Base-by-base conservation (phyloP, 37 sponge, comb jelly and placozoan genomes). In the Lycopodina hypogea region DNA sequence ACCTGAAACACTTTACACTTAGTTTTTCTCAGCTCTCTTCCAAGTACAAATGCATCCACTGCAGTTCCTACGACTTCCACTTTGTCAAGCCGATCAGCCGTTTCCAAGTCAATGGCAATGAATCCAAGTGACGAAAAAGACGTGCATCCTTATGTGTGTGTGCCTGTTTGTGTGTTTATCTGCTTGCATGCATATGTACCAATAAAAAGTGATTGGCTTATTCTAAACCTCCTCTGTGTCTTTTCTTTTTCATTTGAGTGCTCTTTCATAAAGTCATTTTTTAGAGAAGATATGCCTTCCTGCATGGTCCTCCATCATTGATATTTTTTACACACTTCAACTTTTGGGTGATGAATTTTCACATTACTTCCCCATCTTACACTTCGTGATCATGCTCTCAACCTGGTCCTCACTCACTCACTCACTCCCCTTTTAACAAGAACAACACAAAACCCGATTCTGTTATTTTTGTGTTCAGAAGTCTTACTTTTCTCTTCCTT, bases 51-150 rank as follows among this genome's bases (percentile, higher is more conserved):
- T 97, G 97, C 56, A 72, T 78, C 12, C 81, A 87, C 42, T 97
- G 97, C 50, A 72, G 72, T 7, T 29, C 73, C n/a, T 57, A 42
- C 23, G 97, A 92, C 73, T 97, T 83, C 84, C 97, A 97, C 78
- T 86, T 84, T 42, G 48, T 91, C 68, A 91, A 94, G 62, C 92
- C 97, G 0, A 48, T 86, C 65, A 78, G 24, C 35, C 83, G 78
- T 22, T 88, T 87, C 42, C 41, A 63, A 40, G 70, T 86, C 52
- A 58, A 9, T 45, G 48, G 37, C 36, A 72, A 45, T n/a, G 48
- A 45, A 1, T 35, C 21, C 40, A 59, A 26, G 60, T 30, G n/a
- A n/a, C n/a, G n/a, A n/a, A 48, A 75, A 75, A 32, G 11, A 45
- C 48, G 9, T 45, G 26, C 18, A 71, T 28, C n/a, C n/a, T n/a